Evolutionary conservation across 2,113 vertebrate species (phyloP).

Genomic region (Aldabrachelys gigantea): DNA sequence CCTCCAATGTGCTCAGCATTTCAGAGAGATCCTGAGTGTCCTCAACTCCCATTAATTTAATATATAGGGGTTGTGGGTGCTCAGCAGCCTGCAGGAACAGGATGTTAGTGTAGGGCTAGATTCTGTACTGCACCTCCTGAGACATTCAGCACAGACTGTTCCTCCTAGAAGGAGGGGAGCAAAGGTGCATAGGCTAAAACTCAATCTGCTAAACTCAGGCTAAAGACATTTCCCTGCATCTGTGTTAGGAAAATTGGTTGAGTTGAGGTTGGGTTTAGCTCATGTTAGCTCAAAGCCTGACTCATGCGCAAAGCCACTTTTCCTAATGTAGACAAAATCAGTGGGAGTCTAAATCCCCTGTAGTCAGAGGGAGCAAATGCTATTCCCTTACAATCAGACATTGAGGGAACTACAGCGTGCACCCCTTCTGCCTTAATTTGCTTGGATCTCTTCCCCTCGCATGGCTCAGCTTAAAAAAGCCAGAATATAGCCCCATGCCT

Average conservation of each 20-base stretch:
- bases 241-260: not conserved
- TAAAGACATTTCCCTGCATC: not conserved
- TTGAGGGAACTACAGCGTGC: not conserved
- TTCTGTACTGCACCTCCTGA: not conserved
- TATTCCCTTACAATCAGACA: not conserved
- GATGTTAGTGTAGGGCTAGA: not conserved
- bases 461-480: not conserved
- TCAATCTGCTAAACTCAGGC: not conserved
- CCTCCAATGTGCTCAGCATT: not conserved
- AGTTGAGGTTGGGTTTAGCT: no score
- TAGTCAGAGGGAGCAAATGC: not conserved
- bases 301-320: accelerated
- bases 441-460: not conserved
- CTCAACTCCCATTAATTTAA: not conserved
- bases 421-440: not conserved
- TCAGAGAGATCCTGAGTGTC: not conserved
- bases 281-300: not conserved
- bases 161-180: not conserved
- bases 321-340: not conserved
- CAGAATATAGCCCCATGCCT: not conserved
- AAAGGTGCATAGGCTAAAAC: not conserved
- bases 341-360: not conserved
- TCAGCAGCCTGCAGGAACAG: not conserved
- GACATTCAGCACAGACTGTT: not conserved
- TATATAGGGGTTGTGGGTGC: not conserved